These are phyloP conservation scores for Hypanus sabinus DNA, from an alignment of 2,113 vertebrate genomes.

Conservation along the genomic window DNA sequence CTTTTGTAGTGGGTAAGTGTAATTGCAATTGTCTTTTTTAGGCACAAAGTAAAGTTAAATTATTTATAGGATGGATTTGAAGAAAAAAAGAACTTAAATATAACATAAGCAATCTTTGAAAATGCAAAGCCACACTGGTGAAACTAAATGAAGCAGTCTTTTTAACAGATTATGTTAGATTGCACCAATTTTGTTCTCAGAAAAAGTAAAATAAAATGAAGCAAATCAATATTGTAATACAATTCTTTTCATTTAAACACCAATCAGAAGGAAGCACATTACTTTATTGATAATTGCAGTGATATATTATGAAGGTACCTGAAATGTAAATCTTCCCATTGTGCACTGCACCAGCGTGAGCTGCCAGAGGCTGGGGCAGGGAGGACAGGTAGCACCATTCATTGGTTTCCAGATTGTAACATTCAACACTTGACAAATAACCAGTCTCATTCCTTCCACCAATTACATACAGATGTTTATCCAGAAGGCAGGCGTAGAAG, in stretches of 20 bases:
- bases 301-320: slow-evolving; percentile 56
- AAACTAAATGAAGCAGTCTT: background rate
- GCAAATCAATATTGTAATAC: background rate
- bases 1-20: background rate
- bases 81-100: background rate
- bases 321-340: slow-evolving; percentile 98
- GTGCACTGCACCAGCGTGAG: slow-evolving; percentile 90
- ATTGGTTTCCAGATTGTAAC: slow-evolving; percentile 93
- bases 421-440: slow-evolving; percentile 95
- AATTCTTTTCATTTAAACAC: background rate
- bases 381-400: slow-evolving; percentile 96
- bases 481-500: slow-evolving; percentile 93
- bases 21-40: background rate
- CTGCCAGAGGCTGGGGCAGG: slow-evolving; percentile 85
- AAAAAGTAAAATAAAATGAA: background rate
- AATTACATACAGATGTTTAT: slow-evolving; percentile 93
- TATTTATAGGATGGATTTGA: background rate
- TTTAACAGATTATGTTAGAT: background rate
- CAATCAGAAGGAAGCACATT: background rate
- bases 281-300: background rate
- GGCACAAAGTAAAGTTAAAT: background rate
- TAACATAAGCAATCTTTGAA: background rate
- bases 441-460: slow-evolving; percentile 92
- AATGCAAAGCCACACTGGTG: background rate
- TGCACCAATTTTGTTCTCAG: background rate